Evolutionary conservation across 2,113 vertebrate species (phyloP), one percentile per base, ranked within the genome.

Genomic region (Rhinopomastus cyanomelas): DNA sequence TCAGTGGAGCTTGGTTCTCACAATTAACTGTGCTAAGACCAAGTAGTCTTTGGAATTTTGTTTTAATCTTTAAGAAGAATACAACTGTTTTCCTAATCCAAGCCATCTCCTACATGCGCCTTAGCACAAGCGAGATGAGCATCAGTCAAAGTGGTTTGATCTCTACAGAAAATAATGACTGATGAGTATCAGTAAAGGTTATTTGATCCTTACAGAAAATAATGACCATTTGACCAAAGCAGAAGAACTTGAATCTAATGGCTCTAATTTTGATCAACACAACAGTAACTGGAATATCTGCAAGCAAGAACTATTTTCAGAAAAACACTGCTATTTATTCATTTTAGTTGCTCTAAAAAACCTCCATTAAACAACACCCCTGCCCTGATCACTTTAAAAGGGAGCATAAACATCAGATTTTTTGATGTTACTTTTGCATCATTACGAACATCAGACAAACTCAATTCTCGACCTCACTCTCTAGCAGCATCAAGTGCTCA

Each of bases 351-450:
- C 5, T 20, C 48, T 39, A 27, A 59, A 25, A 55, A 16, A 6
- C 1, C 3, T 3, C 29, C 37, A 62, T 51, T 8, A 34, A 53
- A 5, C 34, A 55, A 68, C 44, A 9, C 1, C 4, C 3, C 13
- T 57, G 62, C 56, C 5, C 20, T 67, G 25, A 0, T 18, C 27
- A 46, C 36, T 46, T 64, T 49, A 52, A 72, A 72, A 48, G 5
- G 39, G 48, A 66, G 12, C 18, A 27, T 22, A 44, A n/a, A 56
- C 20, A 66, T 21, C 27, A 55, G 18, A 30, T 48, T 56, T 46
- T 16, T 34, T 20, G 6, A 39, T 32, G 23, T 14, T 72, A 25
- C 37, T 36, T 68, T 25, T 49, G 5, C 16, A 36, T 19, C 49
- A 22, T 7, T 23, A 22, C 42, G 9, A 20, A 42, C 2, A 8